Conservation (phyloP, 2,888 invertebrate genomes). For the Sinotaia quadrata region DNA sequence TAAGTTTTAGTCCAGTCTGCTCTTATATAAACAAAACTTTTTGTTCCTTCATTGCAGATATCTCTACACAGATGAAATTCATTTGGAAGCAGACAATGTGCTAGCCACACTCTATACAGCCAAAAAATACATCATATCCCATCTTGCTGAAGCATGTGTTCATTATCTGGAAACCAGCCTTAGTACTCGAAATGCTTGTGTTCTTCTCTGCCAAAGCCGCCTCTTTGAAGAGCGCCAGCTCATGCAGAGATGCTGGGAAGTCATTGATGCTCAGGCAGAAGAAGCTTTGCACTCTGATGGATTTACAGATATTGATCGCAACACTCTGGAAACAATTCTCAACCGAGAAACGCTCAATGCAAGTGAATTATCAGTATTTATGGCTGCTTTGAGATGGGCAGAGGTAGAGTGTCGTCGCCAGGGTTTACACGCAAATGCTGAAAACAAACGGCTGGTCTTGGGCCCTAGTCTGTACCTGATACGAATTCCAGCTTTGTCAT, state of each 20-base stretch:
- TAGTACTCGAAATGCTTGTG: slow-evolving; percentile 95
- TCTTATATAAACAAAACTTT: too few relatives aligned
- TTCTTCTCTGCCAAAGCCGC: slow-evolving; percentile 93
- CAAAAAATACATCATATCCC: slow-evolving; percentile 96
- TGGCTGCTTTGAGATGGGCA: slow-evolving; percentile 94
- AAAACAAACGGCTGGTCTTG: slow-evolving; percentile 76
- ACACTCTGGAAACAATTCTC: slow-evolving; percentile 91
- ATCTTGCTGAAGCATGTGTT: slow-evolving; percentile 93
- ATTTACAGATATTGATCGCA: slow-evolving; percentile 94
- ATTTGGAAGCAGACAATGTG: slow-evolving; percentile 94
- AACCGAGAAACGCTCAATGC: slow-evolving; percentile 94
- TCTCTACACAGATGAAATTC: slow-evolving; percentile 97
- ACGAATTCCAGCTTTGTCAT: slow-evolving; percentile 92
- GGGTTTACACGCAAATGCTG: slow-evolving; percentile 85
- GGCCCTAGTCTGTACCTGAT: slow-evolving; percentile 86
- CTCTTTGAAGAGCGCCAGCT: slow-evolving; percentile 97
- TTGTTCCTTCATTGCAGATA: slow-evolving; percentile 79
- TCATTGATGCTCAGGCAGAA: slow-evolving; percentile 97
- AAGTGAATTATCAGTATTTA: slow-evolving; percentile 86
- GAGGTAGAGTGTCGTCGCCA: slow-evolving; percentile 89
- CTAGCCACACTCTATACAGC: slow-evolving; percentile 94
- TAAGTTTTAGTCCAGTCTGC: neutral
- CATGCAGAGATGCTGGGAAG: slow-evolving; percentile 83
- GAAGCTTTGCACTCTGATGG: slow-evolving; percentile 96
- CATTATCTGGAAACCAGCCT: slow-evolving; percentile 95